These are phyloP conservation scores for Copidosoma floridanum DNA, from an alignment of 1,140 invertebrate genomes.

Conservation along the genomic window DNA sequence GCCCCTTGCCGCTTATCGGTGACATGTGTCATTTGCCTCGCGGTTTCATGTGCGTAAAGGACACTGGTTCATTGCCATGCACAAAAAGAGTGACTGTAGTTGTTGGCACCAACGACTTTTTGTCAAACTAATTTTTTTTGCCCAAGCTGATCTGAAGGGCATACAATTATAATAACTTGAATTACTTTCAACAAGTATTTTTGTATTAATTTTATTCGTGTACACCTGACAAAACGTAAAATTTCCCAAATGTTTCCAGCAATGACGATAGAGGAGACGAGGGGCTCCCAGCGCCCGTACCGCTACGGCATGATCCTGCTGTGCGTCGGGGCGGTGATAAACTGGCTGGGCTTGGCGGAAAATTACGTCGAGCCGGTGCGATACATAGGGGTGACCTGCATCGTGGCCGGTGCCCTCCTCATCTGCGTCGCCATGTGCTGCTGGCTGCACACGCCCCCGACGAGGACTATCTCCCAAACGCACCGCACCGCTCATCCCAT, in stretches of 20 bases:
- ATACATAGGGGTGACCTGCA: conserved; percentile 73
- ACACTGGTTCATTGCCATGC: no score
- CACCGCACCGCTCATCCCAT: conserved; percentile 45
- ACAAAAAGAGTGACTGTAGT: no score
- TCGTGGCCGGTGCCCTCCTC: conserved; percentile 70
- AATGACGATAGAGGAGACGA: conserved; percentile 66
- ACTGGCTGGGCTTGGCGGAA: conserved; percentile 74
- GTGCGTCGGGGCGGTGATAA: conserved; percentile 73
- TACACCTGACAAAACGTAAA: no score
- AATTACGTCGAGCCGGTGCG: conserved; percentile 70
- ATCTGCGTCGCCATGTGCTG: conserved; percentile 76
- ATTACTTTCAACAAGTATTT: no score
- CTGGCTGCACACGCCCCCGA: conserved; percentile 67
- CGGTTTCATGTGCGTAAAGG: no score
- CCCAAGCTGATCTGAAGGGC: no score
- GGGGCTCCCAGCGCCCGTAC: conserved; percentile 67
- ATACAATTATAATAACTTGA: no score
- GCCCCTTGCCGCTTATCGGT: no score
- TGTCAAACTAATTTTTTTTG: no score
- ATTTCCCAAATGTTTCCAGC: conserved; percentile 46
- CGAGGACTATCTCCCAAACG: conserved; percentile 42
- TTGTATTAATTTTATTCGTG: no score
- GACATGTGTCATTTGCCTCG: no score
- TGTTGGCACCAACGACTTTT: no score
- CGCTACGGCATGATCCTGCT: conserved; percentile 73